Conservation (phyloP, 2,888 invertebrate genomes). For the Malthinus seriepunctatus region DNA sequence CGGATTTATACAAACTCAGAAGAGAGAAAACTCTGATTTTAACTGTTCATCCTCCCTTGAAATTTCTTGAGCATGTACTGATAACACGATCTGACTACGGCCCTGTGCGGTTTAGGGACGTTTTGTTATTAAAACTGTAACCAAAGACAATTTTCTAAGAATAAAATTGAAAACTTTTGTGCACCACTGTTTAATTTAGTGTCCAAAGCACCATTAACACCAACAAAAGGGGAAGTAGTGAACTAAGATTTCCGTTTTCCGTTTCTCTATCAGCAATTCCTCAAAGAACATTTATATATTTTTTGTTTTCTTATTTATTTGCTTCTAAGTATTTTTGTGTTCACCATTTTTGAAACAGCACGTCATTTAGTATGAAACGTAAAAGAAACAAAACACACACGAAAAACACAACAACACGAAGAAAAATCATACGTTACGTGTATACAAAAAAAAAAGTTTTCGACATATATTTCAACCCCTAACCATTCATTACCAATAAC, state of each 20-base stretch:
- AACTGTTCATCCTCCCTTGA: too few relatives aligned
- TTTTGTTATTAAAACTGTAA: too few relatives aligned
- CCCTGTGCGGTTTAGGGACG: too few relatives aligned
- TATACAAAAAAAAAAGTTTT: constrained; percentile 3
- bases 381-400: background rate
- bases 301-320: constrained; percentile 22
- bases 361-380: constrained; percentile 3
- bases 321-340: constrained; percentile 17
- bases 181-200: constrained; percentile 13
- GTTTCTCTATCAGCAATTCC: constrained; percentile 20
- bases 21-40: too few relatives aligned
- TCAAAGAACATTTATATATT: constrained; percentile 17
- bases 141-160: too few relatives aligned
- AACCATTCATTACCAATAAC: constrained; percentile 25
- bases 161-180: constrained; percentile 7
- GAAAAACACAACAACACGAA: background rate
- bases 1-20: too few relatives aligned
- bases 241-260: constrained; percentile 27
- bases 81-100: too few relatives aligned
- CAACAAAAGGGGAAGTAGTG: constrained; percentile 28
- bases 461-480: background rate
- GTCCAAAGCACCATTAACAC: constrained; percentile 32
- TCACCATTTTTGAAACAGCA: constrained; percentile 1
- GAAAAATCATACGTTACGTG: constrained; percentile 10
- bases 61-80: too few relatives aligned